Base-by-base conservation (phyloP, 2,797 vertebrate genomes). In the Kryptopterus vitreolus region DNA sequence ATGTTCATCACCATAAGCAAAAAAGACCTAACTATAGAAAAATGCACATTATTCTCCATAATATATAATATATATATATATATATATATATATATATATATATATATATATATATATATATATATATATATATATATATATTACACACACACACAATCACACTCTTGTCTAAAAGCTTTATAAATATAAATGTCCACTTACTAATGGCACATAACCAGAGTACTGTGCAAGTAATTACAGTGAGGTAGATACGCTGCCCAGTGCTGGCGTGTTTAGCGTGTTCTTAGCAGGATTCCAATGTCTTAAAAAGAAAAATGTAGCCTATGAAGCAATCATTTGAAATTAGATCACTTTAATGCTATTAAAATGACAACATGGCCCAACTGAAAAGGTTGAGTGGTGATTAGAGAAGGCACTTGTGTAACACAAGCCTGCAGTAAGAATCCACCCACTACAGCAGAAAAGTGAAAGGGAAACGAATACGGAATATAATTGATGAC, bases 401-500 rank as follows among this genome's bases (percentile, higher is more conserved):
- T 57, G 68, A 81, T 82, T 85, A 82, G 50, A 73, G 71, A 83
- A 26, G 57, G 38, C 61, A 59, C 68, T 55, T 24, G 48, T 62
- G 52, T 62, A 73, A 72, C 48, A 63, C 69, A 52, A 66, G 65
- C 55, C 79, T 76, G 57, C 55, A 74, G 55, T 77, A 74, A 81
- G 70, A 75, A 71, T 65, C 29, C 83, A 74, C 80, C 75, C 68
- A 81, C 46, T 81, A 29, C 10, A 62, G 48, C 15, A 78, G 29
- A 57, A 66, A 57, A 68, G 38, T 31, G 72, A 70, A 43, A 72
- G 53, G 77, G 86, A 84, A 88, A 79, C 59, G 87, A 86, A 85
- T 86, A 83, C 77, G 84, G 82, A 87, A 84, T 86, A 87, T 87
- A 90, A 90, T 78, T 77, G 87, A 93, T 88, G 86, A 89, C 77